Base-by-base conservation (phyloP, 1,140 invertebrate species). In the Ceratosolen solmsi region DNA sequence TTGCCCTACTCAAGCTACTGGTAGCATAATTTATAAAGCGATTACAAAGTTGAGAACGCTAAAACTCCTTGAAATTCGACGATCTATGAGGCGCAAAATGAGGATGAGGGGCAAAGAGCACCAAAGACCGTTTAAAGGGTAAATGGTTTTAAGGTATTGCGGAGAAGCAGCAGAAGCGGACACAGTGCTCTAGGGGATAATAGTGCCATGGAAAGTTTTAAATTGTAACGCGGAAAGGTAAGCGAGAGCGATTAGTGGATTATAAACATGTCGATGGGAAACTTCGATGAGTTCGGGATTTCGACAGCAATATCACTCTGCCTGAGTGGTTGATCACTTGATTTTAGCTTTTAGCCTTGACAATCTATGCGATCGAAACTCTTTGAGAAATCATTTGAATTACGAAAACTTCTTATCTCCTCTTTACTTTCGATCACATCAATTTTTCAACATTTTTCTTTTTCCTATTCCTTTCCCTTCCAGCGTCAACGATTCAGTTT, bases 11-110 rank as follows among this genome's bases (percentile, higher is more conserved):
- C 63, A 22, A 71, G 36, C 54, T 54, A 72, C 25, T 54, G 38
- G 60, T 63, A 41, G 71, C 71, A 83, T 79, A 79, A 83, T 83
- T 80, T 78, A 80, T 80, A 76, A 78, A 80, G 82, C 83, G 79
- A 84, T 81, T 82, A 77, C 56, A 82, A 84, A 86, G 76, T 86
- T 84, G 49, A 74, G n/a, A 33, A 58, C 54, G 84, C 83, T 83
- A 82, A 84, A 83, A 83, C 73, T 54, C 72, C 36, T 70, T 46
- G 63, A 83, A 87, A 90, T 90, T 90, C 85, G 87, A 87, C 86
- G 86, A 87, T 87, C 86, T 84, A 91, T 91, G 89, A 89, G 87
- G 88, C 90, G 89, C 89, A 90, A 91, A 91, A 90, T 91, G 88
- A 90, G 72, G 56, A 83, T 84, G 85, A 65, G 78, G 54, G 83